Evolutionary conservation across 2,888 invertebrate genomes (phyloP).

Genomic region (Trypoxylon attenuatum): DNA sequence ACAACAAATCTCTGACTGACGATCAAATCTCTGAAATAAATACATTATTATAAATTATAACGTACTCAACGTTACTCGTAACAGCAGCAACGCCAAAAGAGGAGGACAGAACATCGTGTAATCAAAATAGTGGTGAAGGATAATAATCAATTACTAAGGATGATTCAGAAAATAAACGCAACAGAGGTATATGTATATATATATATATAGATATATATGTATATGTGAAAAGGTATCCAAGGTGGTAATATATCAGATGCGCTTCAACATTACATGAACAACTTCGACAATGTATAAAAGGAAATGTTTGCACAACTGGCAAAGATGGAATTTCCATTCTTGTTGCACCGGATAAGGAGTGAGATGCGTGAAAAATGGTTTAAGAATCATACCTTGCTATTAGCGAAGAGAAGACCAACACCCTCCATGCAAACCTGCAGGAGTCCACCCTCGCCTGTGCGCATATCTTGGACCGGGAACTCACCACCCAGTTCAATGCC

Average conservation of each 20-base stretch:
- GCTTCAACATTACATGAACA: slow-evolving; percentile 42
- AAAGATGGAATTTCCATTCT: slow-evolving; percentile 35
- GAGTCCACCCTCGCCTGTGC: slow-evolving; percentile 96
- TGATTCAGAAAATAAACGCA: too few species aligned
- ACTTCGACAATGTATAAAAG: slow-evolving; percentile 35
- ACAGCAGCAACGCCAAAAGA: slow-evolving; percentile 34
- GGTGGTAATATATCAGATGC: slow-evolving; percentile 23
- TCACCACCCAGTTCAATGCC: slow-evolving; percentile 93
- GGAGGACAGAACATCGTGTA: slow-evolving; percentile 19
- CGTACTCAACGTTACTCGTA: slow-evolving; percentile 57
- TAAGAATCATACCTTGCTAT: slow-evolving; percentile 93
- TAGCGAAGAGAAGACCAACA: slow-evolving; percentile 98
- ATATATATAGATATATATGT: neutral
- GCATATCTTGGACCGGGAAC: slow-evolving; percentile 98
- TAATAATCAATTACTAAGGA: too few species aligned
- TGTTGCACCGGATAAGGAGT: slow-evolving; percentile 28
- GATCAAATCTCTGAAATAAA: slow-evolving; percentile 66
- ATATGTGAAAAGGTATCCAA: neutral
- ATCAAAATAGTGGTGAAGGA: slow-evolving; percentile 7
- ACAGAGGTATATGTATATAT: too few species aligned
- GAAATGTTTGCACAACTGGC: slow-evolving; percentile 30
- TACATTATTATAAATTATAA: slow-evolving; percentile 74
- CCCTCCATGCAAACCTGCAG: slow-evolving; percentile 99
- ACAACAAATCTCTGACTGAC: slow-evolving; percentile 28
- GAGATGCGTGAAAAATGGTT: slow-evolving; percentile 14